Evolutionary conservation across 2,113 vertebrate genomes (phyloP).

Genomic region (Xiphorhynchus elegans): DNA sequence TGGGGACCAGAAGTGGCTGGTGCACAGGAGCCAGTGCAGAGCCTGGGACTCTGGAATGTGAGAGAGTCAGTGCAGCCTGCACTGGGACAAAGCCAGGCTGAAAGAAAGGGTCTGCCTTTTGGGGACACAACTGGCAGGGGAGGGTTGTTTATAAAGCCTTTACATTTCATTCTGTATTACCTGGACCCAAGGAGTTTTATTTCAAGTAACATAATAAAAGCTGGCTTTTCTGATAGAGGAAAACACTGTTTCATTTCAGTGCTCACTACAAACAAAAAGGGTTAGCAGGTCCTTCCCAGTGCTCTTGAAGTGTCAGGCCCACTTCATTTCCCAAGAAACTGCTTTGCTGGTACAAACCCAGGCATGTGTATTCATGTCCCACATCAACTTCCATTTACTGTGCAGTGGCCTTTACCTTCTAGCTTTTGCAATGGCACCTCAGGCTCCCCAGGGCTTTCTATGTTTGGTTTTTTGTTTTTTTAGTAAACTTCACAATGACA

Average conservation of each 20-base stretch:
- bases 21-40: accelerated
- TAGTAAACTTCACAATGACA: not conserved
- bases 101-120: not conserved
- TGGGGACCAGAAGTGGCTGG: not conserved
- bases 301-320: not conserved
- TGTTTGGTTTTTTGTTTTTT: not conserved
- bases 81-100: not conserved
- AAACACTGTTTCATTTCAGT: not conserved
- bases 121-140: not conserved
- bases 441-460: not conserved
- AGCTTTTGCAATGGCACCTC: not conserved
- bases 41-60: not conserved
- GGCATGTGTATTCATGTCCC: accelerated
- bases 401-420: not conserved
- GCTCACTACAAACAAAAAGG: not conserved
- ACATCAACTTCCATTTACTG: accelerated
- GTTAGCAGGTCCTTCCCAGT: not conserved
- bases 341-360: not conserved
- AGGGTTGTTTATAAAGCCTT: not conserved
- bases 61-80: not conserved
- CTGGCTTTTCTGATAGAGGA: not conserved
- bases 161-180: not conserved
- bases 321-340: not conserved
- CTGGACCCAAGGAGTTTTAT: not conserved
- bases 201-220: not conserved